Conservation (phyloP, 2,888 invertebrate genomes). For the Dexiosoma caninum region DNA sequence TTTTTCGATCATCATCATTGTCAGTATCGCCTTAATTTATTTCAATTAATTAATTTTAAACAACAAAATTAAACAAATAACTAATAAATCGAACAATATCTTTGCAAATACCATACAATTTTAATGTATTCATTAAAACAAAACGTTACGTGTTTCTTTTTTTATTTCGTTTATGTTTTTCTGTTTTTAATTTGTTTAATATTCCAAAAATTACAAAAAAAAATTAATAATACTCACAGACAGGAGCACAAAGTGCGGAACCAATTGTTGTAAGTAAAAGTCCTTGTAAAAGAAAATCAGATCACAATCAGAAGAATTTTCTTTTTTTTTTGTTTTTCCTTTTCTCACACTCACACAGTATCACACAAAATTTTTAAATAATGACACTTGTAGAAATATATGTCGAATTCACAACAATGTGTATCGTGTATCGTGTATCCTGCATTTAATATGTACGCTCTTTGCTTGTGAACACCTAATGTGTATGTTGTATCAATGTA, state of each 20-base stretch:
- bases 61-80: too few species aligned
- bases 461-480: too few species aligned
- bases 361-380: constrained; percentile 50
- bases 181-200: constrained; percentile 55
- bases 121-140: constrained; percentile 50
- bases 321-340: constrained; percentile 47
- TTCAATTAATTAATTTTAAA: neutral
- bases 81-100: neutral
- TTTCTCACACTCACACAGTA: too few species aligned
- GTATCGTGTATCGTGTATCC: too few species aligned
- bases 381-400: constrained; percentile 29
- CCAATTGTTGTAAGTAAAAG: constrained; percentile 95
- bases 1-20: neutral
- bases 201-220: constrained; percentile 48
- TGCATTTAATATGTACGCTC: too few species aligned
- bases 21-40: neutral
- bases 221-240: constrained; percentile 79
- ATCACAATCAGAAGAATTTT: constrained; percentile 30
- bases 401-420: too few species aligned
- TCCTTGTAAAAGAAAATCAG: constrained; percentile 64
- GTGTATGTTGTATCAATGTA: too few species aligned
- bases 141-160: constrained; percentile 56
- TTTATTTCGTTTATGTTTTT: constrained; percentile 44
- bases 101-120: constrained; percentile 40
- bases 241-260: constrained; percentile 92